Conservation (phyloP, 2,797 vertebrate species). For the Gila robusta region DNA sequence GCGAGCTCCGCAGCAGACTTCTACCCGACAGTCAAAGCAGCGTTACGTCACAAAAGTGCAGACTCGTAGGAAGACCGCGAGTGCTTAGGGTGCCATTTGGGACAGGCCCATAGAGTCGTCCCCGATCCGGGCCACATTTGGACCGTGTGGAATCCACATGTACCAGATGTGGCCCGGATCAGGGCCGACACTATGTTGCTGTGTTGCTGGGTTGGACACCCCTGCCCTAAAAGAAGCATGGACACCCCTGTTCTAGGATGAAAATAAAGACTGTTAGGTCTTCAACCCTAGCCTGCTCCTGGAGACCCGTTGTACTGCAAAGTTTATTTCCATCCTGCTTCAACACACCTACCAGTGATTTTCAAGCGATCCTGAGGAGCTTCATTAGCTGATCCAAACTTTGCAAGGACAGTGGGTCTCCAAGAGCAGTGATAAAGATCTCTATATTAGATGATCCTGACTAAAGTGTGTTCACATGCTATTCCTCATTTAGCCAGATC, state of each 20-base stretch:
- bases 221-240: neutral
- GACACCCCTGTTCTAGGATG: neutral
- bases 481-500: slow-evolving; percentile 27
- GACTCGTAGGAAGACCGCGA: no score
- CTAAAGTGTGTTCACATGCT: neutral
- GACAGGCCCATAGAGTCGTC: no score
- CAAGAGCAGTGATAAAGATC: neutral
- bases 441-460: slow-evolving; percentile 15
- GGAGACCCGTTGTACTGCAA: neutral
- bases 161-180: no score
- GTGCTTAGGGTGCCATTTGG: no score
- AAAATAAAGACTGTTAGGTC: neutral
- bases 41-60: no score
- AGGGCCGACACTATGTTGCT: no score
- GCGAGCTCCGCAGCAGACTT: no score
- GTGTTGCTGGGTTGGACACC: neutral
- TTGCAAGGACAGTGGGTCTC: neutral
- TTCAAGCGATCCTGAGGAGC: neutral
- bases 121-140: no score
- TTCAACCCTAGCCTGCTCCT: neutral
- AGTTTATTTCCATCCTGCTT: neutral
- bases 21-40: no score
- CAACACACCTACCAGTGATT: neutral
- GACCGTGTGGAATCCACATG: no score
- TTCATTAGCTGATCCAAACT: neutral